Conservation (phyloP, 2,888 invertebrate genomes). For the Ophion ventricosus region DNA sequence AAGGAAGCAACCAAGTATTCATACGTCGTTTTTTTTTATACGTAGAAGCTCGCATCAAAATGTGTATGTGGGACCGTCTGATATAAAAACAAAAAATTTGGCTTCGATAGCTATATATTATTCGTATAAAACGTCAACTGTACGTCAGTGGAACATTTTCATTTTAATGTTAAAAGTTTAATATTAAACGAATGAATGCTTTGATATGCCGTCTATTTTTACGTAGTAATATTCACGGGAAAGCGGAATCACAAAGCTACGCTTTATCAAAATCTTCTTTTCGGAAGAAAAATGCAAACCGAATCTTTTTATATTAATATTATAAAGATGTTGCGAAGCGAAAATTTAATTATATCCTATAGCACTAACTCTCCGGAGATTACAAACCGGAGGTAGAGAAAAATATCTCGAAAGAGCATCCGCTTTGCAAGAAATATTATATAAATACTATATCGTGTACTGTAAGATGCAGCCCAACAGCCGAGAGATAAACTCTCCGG, state of each 20-base stretch:
- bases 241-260: too few relatives aligned
- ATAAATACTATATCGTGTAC: conserved; percentile 34
- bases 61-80: too few relatives aligned
- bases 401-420: conserved; percentile 30
- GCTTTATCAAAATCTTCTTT: not conserved
- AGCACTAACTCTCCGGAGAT: conserved; percentile 3
- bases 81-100: too few relatives aligned
- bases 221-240: not conserved
- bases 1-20: too few relatives aligned
- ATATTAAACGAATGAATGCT: not conserved
- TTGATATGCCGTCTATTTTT: not conserved
- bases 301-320: not conserved
- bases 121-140: too few relatives aligned
- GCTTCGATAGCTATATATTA: too few relatives aligned
- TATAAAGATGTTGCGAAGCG: conserved; percentile 22
- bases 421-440: conserved; percentile 27
- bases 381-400: conserved; percentile 22
- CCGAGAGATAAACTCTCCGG: conserved; percentile 36
- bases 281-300: not conserved
- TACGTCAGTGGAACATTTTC: too few relatives aligned
- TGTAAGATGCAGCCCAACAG: conserved; percentile 7
- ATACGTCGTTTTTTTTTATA: too few relatives aligned
- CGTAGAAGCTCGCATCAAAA: too few relatives aligned
- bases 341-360: conserved; percentile 57
- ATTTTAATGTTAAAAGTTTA: not conserved